These are phyloP conservation scores for Ephestia elutella DNA, from an alignment of 1,140 invertebrate species.

Conservation along the genomic window DNA sequence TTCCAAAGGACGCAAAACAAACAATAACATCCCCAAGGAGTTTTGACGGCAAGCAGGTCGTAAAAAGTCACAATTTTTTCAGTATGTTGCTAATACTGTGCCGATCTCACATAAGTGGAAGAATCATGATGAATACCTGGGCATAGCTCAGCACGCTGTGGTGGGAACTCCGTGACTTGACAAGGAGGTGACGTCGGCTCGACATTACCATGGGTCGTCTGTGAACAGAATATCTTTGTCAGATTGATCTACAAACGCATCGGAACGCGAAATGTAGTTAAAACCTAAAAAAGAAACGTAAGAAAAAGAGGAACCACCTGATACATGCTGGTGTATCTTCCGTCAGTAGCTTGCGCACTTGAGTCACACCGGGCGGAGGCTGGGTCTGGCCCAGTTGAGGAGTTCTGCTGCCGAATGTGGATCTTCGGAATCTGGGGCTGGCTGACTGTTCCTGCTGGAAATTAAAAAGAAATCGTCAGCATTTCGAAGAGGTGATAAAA, in stretches of 20 bases:
- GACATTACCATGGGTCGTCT: slow-evolving; percentile 47
- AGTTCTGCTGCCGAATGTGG: not conserved
- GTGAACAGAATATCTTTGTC: slow-evolving; percentile 12
- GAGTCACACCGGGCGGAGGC: slow-evolving; percentile 17
- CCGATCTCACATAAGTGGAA: no score
- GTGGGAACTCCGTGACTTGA: slow-evolving; percentile 47
- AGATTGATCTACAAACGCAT: no score
- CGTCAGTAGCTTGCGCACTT: slow-evolving; percentile 40
- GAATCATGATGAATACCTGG: slow-evolving; percentile 26
- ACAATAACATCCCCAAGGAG: no score
- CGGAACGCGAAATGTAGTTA: no score
- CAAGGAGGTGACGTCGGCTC: slow-evolving; percentile 41
- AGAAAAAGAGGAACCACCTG: slow-evolving; percentile 24
- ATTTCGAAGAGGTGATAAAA: no score
- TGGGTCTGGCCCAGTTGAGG: slow-evolving; percentile 3
- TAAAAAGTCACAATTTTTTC: no score
- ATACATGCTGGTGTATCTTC: slow-evolving; percentile 45
- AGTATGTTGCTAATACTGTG: no score
- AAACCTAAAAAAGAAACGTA: no score
- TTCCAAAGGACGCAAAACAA: no score
- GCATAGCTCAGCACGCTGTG: slow-evolving; percentile 34
- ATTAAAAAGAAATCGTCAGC: no score
- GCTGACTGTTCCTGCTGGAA: no score
- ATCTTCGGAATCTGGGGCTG: not conserved
- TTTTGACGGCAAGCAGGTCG: no score